Evolutionary conservation across 2,113 vertebrate genomes (phyloP).

Genomic region (Macquaria ambigua): DNA sequence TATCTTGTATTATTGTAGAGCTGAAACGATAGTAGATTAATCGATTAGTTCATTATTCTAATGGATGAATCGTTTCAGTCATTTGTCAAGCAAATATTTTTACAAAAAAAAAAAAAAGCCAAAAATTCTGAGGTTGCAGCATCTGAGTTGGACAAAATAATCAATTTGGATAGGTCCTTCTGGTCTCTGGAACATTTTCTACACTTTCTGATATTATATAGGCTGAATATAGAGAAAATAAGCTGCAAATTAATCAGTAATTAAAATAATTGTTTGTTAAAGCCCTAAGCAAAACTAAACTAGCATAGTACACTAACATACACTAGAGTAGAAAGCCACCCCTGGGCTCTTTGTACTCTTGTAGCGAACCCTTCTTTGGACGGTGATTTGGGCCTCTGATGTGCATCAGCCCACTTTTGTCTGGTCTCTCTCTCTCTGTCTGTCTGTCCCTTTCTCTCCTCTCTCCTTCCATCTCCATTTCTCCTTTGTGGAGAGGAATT

Average conservation of each 20-base stretch:
- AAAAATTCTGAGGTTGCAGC: no score
- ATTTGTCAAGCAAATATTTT: no score
- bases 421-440: conserved; percentile 55
- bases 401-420: conserved; percentile 51
- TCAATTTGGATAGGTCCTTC: not conserved
- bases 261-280: conserved; percentile 1
- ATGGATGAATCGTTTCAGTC: no score
- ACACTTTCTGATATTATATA: not conserved
- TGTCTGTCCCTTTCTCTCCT: conserved; percentile 56
- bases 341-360: conserved; percentile 23
- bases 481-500: conserved; percentile 77
- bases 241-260: not conserved
- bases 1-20: not conserved
- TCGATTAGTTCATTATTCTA: no score
- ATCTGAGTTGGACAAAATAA: not conserved
- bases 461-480: conserved; percentile 61
- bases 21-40: no score
- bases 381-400: conserved; percentile 49
- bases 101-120: no score
- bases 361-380: conserved; percentile 15
- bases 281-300: not conserved
- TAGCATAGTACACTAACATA: not conserved
- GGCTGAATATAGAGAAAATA: not conserved
- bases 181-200: not conserved
- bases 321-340: conserved; percentile 7